These are phyloP conservation scores for Plotosus lineatus DNA, from an alignment of 2,113 vertebrate species.

Conservation along the genomic window DNA sequence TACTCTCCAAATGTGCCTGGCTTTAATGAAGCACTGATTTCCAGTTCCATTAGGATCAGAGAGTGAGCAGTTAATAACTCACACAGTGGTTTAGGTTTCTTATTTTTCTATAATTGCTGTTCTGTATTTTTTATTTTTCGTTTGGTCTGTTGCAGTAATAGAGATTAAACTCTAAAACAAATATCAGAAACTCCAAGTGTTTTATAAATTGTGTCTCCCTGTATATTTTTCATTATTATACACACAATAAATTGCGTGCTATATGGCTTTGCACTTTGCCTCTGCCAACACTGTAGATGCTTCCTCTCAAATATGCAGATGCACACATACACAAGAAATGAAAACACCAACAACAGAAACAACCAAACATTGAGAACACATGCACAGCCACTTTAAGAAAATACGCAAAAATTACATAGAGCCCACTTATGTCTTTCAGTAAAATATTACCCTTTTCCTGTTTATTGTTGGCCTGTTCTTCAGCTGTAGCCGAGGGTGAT, in stretches of 20 bases:
- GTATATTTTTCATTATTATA: constrained; percentile 1
- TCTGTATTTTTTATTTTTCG: constrained; percentile 9
- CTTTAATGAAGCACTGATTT: constrained; percentile 9
- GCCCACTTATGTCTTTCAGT: constrained; percentile 39
- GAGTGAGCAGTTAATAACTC: background rate
- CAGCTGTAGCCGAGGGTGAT: constrained; percentile 43
- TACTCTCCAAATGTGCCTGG: background rate
- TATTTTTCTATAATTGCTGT: background rate
- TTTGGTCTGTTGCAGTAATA: background rate
- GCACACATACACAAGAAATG: background rate
- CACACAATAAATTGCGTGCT: background rate
- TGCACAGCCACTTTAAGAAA: constrained; percentile 17
- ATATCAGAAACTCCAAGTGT: background rate
- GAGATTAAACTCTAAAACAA: background rate
- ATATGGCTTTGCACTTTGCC: background rate
- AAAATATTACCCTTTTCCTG: constrained; percentile 41
- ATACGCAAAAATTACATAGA: background rate
- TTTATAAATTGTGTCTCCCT: background rate
- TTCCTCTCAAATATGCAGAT: background rate
- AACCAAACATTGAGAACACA: background rate
- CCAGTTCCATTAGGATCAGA: background rate
- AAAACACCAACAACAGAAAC: no score
- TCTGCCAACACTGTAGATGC: background rate
- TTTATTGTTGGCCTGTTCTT: constrained; percentile 47
- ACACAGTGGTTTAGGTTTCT: background rate